Evolutionary conservation across 2,888 invertebrate genomes (phyloP), one percentile per base, ranked within the genome.

Genomic region (Drosophila gaucha): DNA sequence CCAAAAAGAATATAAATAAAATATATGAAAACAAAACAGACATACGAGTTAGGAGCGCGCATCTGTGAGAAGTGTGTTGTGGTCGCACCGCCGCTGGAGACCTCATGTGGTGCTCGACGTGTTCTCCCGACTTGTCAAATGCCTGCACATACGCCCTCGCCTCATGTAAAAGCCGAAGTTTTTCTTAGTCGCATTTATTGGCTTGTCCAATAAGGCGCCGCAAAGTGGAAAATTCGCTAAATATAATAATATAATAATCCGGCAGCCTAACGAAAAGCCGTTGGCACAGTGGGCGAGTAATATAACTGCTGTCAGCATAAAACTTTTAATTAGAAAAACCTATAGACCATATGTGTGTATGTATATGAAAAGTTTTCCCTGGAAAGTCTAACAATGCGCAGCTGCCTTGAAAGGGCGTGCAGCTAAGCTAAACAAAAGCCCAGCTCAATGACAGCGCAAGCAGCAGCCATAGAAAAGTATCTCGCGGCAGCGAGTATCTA

Each of bases 271-370:
- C 16, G 44, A 26, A 28, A 43, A 47, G 51, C 38, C 38, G 2
- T n/a, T 8, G 12, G 49, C 77, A 36, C 67, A 41, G 68, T 56
- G 35, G 55, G 58, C 44, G 41, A 43, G 50, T 54, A 55, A 55
- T 72, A 62, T 57, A 52, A 31, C 49, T 38, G 58, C 36, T 49
- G 47, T 36, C 49, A 50, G 35, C 62, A 67, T 22, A 80, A 80
- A 82, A 80, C 41, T 86, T 86, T 80, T 86, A 80, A 86, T 86
- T 84, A 62, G 52, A 66, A 66, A 63, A 49, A 38, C 35, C 47
- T 59, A 55, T 20, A 41, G 14, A 22, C 22, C 44, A 49, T 59
- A 49, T 14, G 14, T n/a, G 9, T 24, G 1, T 44, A 16, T 33
- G 24, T 16, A 24, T 30, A 10, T 39, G 39, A 51, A 63, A 71